These are phyloP conservation scores for Conus betulinus DNA, from an alignment of 1,140 invertebrate genomes.

Conservation along the genomic window DNA sequence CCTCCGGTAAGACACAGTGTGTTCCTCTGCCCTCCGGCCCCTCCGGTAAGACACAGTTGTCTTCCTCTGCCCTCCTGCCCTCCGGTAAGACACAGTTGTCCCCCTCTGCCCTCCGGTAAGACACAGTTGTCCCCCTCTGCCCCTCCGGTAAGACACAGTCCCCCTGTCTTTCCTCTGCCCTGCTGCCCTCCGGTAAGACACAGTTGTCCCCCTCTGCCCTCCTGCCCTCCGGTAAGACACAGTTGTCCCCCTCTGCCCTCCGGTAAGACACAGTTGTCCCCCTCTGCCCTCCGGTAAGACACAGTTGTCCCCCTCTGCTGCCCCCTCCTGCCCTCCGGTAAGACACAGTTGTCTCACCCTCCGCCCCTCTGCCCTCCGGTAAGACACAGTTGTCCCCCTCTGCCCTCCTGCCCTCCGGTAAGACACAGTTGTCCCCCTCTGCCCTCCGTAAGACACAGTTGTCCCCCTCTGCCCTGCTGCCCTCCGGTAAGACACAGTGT, in stretches of 20 bases:
- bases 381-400: constrained; percentile 13
- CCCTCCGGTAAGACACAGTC: not conserved
- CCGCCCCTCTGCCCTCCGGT: constrained; percentile 51
- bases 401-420: too few relatives aligned
- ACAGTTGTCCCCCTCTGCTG: too few relatives aligned
- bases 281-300: too few relatives aligned
- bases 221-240: too few relatives aligned
- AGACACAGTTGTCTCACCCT: constrained; percentile 37
- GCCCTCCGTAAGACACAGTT: too few relatives aligned
- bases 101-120: not conserved
- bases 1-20: constrained; percentile 46
- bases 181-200: too few relatives aligned
- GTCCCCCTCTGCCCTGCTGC: constrained; percentile 48
- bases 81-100: not conserved
- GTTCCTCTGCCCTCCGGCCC: not conserved
- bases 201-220: too few relatives aligned
- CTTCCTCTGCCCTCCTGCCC: not conserved
- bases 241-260: too few relatives aligned
- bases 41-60: not conserved
- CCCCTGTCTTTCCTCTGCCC: too few relatives aligned
- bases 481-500: constrained; percentile 23
- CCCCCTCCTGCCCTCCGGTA: too few relatives aligned
- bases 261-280: too few relatives aligned
- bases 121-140: not conserved
- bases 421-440: not conserved